Evolutionary conservation across 2,113 vertebrate species (phyloP), one percentile per base, ranked within the genome.

Genomic region (Lophura nycthemera): DNA sequence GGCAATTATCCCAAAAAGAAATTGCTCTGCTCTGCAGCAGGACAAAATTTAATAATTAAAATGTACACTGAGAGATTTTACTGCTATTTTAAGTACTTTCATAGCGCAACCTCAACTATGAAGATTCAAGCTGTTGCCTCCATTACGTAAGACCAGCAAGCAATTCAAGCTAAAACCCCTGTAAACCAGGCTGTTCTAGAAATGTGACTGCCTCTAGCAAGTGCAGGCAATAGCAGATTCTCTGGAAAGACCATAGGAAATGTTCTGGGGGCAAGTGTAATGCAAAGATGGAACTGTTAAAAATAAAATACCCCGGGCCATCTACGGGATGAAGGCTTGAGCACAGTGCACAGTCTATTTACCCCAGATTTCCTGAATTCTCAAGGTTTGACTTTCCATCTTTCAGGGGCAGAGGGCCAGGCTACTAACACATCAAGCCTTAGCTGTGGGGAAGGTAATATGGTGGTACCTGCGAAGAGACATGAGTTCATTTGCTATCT

Each of bases 1-100:
- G 80, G 80, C 94, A 94, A 84, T 96, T 96, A 93, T 95, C 86
- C 73, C 70, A 61, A 76, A 95, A 94, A 94, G 90, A 94, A 94
- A 92, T 95, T 89, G 86, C 83, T 93, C 79, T 79, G 61, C 72
- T 92, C 85, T 94, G 76, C 88, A 94, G 50, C 3, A 1, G 88
- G 90, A 94, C 90, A 93, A 94, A 92, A 90, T 87, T 92, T 89
- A 96, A 96, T 93, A 93, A 93, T 96, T 96, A 25, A 96, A 93
- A 18, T 72, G 86, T 77, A 90, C 63, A 76, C 57, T 69, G 77
- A 94, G 80, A 93, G 81, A 87, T 93, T 94, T 96, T 82, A 90
- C 52, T 93, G 57, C 86, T 96, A 91, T 95, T 96, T 96, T 94
- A 96, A 95, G 96, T 93, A 90, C 83, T 93, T 93, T 94, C 67